phyloP scores from a whole-genome alignment of 2,888 invertebrate species.

The Eupeodes luniger region DNA sequence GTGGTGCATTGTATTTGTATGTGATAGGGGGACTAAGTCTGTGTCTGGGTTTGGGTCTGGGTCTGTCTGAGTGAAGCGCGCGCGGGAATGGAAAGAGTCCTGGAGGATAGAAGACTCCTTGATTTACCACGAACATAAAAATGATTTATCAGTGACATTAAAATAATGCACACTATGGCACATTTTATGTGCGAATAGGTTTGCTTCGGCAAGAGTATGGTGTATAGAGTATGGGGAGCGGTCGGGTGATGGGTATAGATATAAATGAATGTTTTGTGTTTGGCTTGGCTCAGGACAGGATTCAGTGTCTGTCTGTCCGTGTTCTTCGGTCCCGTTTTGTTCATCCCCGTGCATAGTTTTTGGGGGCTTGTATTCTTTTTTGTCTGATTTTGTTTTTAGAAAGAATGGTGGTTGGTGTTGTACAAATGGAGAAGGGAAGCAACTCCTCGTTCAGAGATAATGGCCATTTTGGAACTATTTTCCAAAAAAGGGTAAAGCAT shows the following conservation, averaged over 20 bases:
- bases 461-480: slow-evolving; percentile 66
- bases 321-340: slow-evolving; percentile 44
- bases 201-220: slow-evolving; percentile 74
- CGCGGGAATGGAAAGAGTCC: slow-evolving; percentile 5
- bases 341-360: slow-evolving; percentile 60
- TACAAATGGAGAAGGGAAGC: background rate
- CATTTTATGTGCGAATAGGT: slow-evolving; percentile 84
- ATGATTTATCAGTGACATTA: slow-evolving; percentile 84
- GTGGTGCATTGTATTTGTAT: slow-evolving; percentile 47
- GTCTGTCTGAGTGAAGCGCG: background rate
- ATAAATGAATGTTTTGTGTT: slow-evolving; percentile 73
- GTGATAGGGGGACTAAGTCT: slow-evolving; percentile 24
- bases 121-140: slow-evolving; percentile 84
- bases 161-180: slow-evolving; percentile 84
- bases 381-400: slow-evolving; percentile 44
- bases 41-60: slow-evolving; percentile 38
- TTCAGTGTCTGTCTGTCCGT: slow-evolving; percentile 50
- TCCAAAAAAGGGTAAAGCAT: slow-evolving; percentile 25
- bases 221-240: background rate
- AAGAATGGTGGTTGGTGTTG: slow-evolving; percentile 14
- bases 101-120: slow-evolving; percentile 79
- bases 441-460: slow-evolving; percentile 63
- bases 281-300: slow-evolving; percentile 61
- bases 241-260: slow-evolving; percentile 37
- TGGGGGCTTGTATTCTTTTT: slow-evolving; percentile 35